Base-by-base conservation (phyloP, 2,113 vertebrate species). In the Nycticryphes semicollaris region DNA sequence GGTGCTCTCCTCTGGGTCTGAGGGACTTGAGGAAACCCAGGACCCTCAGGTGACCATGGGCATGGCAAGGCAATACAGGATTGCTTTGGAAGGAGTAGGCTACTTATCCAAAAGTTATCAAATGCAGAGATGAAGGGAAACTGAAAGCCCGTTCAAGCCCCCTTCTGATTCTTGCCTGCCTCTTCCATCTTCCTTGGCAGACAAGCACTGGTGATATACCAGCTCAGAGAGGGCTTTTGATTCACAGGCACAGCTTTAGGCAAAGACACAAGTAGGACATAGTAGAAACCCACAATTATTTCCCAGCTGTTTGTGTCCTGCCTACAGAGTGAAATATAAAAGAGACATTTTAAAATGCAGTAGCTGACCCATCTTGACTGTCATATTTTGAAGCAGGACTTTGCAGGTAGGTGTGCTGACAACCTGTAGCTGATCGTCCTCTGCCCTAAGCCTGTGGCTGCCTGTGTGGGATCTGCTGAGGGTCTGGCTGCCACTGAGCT, bases 21-120 rank as follows among this genome's bases (percentile, higher is more conserved):
- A 81, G 63, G 31, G 41, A 23, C 69, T 30, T 28, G 48, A 63
- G 47, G 24, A 64, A 64, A 90, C 16, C 6, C 24, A 41, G 45
- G 11, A 48, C 10, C 5, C n/a, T 81, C 54, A 74, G 64, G n/a
- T 0, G 0, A n/a, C 45, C 12, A 17, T 16, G 30, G n/a, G 20
- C 45, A 66, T 10, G 7, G 54, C 74, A 62, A 89, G 12, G 50
- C 56, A 74, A 78, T 12, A 45, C 18, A 41, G 8, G 39, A 25
- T 48, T 70, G 41, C 18, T 66, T 63, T 41, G n/a, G 69, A 62
- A 77, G 24, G 23, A 76, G 35, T 47, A 57, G n/a, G n/a, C 5
- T 33, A 9, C 20, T 72, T 64, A 56, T 27, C 47, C 54, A 64
- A 73, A 66, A 56, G 10, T 15, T 54, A 45, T 14, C 43, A 68